phyloP scores from a whole-genome alignment of 2,888 invertebrate genomes.

The Macrosiphum euphorbiae region DNA sequence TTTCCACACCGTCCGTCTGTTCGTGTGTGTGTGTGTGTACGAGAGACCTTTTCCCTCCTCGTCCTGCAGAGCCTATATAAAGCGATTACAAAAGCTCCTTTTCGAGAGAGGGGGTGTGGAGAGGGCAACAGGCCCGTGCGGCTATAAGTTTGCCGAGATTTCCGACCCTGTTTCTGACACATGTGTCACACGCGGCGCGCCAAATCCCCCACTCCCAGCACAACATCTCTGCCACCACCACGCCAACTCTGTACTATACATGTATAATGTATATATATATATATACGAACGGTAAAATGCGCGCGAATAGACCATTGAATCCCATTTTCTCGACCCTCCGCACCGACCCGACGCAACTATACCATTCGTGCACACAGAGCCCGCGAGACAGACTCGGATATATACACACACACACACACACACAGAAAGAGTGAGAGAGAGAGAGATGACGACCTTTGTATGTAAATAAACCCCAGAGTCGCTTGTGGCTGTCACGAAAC shows the following conservation, averaged over 20 bases:
- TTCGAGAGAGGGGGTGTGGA: background rate
- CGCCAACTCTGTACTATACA: background rate
- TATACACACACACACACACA: background rate
- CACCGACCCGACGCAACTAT: background rate
- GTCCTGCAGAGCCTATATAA: background rate
- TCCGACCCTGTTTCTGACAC: conserved; percentile 63
- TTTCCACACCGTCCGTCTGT: conserved; percentile 15
- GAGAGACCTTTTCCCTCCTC: conserved; percentile 1
- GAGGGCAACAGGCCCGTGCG: too few relatives aligned
- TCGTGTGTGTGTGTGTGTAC: background rate
- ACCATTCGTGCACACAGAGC: background rate
- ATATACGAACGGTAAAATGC: background rate
- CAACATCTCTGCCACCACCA: background rate
- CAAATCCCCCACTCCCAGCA: conserved; percentile 28
- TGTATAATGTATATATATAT: background rate
- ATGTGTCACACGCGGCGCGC: conserved; percentile 59
- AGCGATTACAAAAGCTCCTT: conserved; percentile 54
- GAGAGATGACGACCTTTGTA: conserved; percentile 52
- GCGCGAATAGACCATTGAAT: conserved; percentile 47
- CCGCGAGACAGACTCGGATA: background rate
- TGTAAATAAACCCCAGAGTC: conserved; percentile 57
- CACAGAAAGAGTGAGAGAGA: background rate
- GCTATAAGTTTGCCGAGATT: conserved; percentile 56
- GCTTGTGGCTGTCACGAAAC: conserved; percentile 44
- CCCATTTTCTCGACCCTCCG: conserved; percentile 19